These are phyloP conservation scores for Emys orbicularis DNA, from an alignment of 2,797 vertebrate species.

Conservation along the genomic window DNA sequence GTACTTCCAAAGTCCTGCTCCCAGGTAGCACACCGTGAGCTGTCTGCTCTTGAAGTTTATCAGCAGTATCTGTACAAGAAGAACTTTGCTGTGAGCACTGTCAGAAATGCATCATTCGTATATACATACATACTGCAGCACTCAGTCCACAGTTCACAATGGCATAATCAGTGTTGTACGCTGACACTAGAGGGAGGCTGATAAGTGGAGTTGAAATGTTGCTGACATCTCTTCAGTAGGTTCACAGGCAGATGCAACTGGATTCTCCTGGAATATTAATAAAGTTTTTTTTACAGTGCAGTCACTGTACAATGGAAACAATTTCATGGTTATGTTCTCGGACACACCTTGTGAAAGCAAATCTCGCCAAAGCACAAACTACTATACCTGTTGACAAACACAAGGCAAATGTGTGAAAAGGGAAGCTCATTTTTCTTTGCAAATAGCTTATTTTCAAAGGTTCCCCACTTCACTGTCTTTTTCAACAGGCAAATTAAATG, in stretches of 20 bases:
- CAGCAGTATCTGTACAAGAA: background rate
- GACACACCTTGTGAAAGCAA: background rate
- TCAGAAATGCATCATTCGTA: background rate
- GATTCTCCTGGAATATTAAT: background rate
- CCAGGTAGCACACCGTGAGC: background rate
- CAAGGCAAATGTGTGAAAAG: accelerated
- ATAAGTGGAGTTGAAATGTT: background rate
- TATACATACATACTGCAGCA: background rate
- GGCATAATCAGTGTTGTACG: background rate
- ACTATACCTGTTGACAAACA: accelerated
- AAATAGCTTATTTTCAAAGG: background rate
- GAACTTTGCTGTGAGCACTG: background rate
- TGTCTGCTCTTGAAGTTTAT: background rate
- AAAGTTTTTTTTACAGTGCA: background rate
- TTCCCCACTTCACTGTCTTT: background rate
- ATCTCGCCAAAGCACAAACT: background rate
- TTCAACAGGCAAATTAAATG: accelerated
- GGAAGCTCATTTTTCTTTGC: background rate
- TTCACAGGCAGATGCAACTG: accelerated
- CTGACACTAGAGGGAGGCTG: background rate
- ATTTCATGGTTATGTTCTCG: background rate
- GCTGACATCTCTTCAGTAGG: accelerated
- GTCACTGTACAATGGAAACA: background rate
- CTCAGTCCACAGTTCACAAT: background rate
- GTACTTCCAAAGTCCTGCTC: background rate